A percentile compares a stretch with the other conserved stretches of the same genome.
Conservation (phyloP, 1,140 invertebrate genomes). For the Cydia strobilella region DNA sequence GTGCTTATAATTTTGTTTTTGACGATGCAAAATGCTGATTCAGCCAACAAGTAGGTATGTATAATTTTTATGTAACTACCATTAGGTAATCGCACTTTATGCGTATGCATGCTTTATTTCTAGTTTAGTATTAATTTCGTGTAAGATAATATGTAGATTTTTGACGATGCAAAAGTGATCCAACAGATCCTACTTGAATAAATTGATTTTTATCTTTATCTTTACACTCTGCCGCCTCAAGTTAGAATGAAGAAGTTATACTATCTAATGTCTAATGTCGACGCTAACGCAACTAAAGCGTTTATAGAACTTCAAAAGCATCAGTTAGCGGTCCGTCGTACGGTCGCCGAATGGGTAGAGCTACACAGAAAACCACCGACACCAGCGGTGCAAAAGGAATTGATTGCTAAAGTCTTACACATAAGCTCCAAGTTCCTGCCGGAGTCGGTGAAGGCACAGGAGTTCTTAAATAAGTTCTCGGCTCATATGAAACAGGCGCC, state of each 20-base stretch:
- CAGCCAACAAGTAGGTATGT: too few species aligned
- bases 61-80: too few species aligned
- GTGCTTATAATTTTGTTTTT: too few species aligned
- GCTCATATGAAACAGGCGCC: slow-evolving; percentile 89
- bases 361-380: slow-evolving; percentile 85
- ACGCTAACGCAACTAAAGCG: slow-evolving; percentile 97
- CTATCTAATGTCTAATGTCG: slow-evolving; percentile 94
- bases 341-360: slow-evolving; percentile 92
- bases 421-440: slow-evolving; percentile 87
- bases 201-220: too few species aligned
- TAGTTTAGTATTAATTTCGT: too few species aligned
- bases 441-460: slow-evolving; percentile 94
- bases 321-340: slow-evolving; percentile 90
- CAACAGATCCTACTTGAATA: too few species aligned
- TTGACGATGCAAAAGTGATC: too few species aligned
- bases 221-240: slow-evolving; percentile 89
- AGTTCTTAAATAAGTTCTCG: slow-evolving; percentile 95
- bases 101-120: too few species aligned
- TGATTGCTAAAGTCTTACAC: slow-evolving; percentile 80
- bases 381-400: slow-evolving; percentile 85
- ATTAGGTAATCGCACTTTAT: too few species aligned
- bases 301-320: slow-evolving; percentile 97
- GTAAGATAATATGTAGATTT: too few species aligned
- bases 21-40: too few species aligned
- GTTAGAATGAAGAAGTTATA: slow-evolving; percentile 97